Percentiles rank a stretch among this genome's conserved stretches.
These are phyloP conservation scores for Dolomedes plantarius DNA, from an alignment of 2,888 invertebrate genomes.

Conservation along the genomic window DNA sequence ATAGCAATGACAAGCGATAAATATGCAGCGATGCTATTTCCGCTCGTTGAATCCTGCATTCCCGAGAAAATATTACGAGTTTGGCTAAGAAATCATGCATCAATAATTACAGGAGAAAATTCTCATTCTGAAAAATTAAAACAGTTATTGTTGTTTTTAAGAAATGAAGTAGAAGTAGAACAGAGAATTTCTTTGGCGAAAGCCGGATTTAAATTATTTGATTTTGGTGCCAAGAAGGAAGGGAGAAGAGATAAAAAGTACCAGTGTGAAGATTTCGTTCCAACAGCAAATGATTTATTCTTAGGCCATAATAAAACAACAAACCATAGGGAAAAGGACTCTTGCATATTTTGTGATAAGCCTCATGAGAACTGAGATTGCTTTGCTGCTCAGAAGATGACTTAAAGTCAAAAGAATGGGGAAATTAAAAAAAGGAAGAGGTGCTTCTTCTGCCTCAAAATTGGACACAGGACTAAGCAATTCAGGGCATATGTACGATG, in stretches of 20 bases:
- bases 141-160: background rate
- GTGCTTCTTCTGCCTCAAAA: too few species aligned
- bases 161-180: constrained; percentile 25
- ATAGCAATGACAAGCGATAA: constrained; percentile 44
- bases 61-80: constrained; percentile 74
- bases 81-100: constrained; percentile 72
- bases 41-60: constrained; percentile 75
- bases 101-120: background rate
- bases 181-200: constrained; percentile 19
- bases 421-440: too few species aligned
- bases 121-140: background rate
- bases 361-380: background rate
- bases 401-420: too few species aligned
- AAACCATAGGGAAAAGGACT: background rate
- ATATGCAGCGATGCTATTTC: constrained; percentile 53
- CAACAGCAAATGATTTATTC: constrained; percentile 1
- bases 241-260: background rate
- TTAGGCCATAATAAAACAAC: too few species aligned
- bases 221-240: background rate
- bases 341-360: constrained; percentile 21
- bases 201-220: constrained; percentile 15
- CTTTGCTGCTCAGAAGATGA: too few species aligned
- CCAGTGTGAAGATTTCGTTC: background rate
- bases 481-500: too few species aligned
- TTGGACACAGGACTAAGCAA: too few species aligned